Base-by-base conservation (phyloP, 2,113 vertebrate genomes). In the Scartelaos histophorus region DNA sequence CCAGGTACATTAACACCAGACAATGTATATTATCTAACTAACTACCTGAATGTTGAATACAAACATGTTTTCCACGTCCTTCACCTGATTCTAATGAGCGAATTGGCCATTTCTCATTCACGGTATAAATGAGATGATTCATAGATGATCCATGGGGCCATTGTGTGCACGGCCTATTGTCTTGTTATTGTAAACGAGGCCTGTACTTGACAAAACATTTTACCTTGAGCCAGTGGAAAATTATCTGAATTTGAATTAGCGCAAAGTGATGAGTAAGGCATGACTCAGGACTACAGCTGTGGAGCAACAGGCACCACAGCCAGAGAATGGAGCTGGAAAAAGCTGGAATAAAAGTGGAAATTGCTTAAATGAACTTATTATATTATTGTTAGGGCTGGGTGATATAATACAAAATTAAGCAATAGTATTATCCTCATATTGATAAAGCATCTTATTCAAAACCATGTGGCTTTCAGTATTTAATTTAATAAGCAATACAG, bases 91-190 rank as follows among this genome's bases (percentile, higher is more conserved):
- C 7, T 60, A 73, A 71, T 47, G 66, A 62, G 57, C 73, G 64
- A 29, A 22, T 5, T 13, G 58, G 24, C 9, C 15, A 5, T 34
- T 61, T 61, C 34, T 34, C 25, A 7, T 25, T 34, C 25, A 16
- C 21, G 71, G 82, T 78, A 76, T 79, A 80, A 68, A 70, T 49
- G 13, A 70, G 65, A 73, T 76, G 70, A 78, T 83, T 88, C 70
- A 87, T 70, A 64, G 53, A 71, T 45, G 69, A 71, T 47, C 72
- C 46, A 75, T 2, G 72, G 51, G 54, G 51, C 19, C 21, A 64
- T 38, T 38, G 15, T 38, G 34, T 13, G 19, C 5, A 3, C 16
- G 25, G 6, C 10, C 25, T 64, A 64, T 64, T 64, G 16, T 38
- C 17, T n/a, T 64, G 15, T 21, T n/a, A 38, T 38, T 38, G 29